phyloP scores from a whole-genome alignment of 2,888 invertebrate genomes.

The Dasysyrphus albostriatus region DNA sequence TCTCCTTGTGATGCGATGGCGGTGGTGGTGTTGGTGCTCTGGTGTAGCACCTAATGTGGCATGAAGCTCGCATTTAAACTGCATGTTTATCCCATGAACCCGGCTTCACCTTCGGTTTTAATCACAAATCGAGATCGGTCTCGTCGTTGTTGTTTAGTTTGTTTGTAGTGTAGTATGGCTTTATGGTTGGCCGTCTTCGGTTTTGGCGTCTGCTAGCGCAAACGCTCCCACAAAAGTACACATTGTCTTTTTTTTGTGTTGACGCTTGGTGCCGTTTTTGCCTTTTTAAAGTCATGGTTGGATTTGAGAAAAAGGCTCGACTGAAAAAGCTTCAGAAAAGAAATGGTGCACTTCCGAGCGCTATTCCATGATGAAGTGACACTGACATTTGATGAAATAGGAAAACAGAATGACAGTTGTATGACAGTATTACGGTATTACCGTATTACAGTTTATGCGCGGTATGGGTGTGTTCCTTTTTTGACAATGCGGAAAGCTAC shows the following conservation, averaged over 20 bases:
- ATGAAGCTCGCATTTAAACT: slow-evolving; percentile 76
- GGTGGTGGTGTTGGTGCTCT: slow-evolving; percentile 56
- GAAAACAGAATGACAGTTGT: too few species aligned
- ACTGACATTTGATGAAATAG: too few species aligned
- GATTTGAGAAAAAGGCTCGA: not conserved
- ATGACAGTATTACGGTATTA: too few species aligned
- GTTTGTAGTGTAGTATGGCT: slow-evolving; percentile 15
- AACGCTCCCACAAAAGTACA: slow-evolving; percentile 67
- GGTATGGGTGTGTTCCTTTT: too few species aligned
- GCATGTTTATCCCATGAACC: slow-evolving; percentile 76
- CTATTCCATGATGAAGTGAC: too few species aligned
- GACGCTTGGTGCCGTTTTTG: slow-evolving; percentile 38
- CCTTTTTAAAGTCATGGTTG: not conserved
- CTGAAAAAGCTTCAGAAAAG: too few species aligned
- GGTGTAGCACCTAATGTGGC: slow-evolving; percentile 73
- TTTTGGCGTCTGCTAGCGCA: slow-evolving; percentile 41
- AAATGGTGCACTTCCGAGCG: too few species aligned
- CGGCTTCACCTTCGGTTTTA: slow-evolving; percentile 74
- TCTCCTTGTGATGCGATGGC: slow-evolving; percentile 21
- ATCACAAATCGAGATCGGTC: slow-evolving; percentile 72
- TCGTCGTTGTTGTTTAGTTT: slow-evolving; percentile 43
- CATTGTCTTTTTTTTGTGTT: slow-evolving; percentile 17
- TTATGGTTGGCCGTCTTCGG: slow-evolving; percentile 62
- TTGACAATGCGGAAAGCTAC: too few species aligned
- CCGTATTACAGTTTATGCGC: too few species aligned